A percentile compares a stretch with the other conserved stretches of the same genome.
phyloP scores from a whole-genome alignment of 1,140 invertebrate species.

The Hypsibius dujardini region DNA sequence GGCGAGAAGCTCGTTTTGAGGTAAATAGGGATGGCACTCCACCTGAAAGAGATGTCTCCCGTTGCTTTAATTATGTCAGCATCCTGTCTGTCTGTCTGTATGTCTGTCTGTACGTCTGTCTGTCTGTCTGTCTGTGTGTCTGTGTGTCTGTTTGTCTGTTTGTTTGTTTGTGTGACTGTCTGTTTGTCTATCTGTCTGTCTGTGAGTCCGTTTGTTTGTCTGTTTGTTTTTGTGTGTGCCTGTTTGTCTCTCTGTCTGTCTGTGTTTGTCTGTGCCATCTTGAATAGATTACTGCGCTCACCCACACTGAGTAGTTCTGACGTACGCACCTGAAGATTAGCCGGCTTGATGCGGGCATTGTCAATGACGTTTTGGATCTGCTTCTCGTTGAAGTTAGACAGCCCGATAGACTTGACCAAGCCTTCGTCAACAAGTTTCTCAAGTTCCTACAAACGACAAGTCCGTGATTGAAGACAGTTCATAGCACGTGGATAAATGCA shows the following conservation, averaged over 20 bases:
- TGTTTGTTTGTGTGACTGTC: background rate
- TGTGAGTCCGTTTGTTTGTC: background rate
- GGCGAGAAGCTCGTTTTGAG: background rate
- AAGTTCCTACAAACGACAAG: constrained; percentile 18
- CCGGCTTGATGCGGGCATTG: constrained; percentile 31
- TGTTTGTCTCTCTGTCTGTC: background rate
- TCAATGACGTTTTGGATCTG: constrained; percentile 35
- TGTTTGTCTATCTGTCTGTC: background rate
- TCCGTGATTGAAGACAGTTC: too few relatives aligned
- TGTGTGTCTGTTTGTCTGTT: background rate
- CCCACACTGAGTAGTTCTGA: background rate
- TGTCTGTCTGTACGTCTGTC: background rate
- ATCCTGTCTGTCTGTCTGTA: background rate
- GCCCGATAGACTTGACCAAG: constrained; percentile 34
- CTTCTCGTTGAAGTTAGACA: constrained; percentile 37
- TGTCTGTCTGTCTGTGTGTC: background rate
- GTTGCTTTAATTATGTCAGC: background rate
- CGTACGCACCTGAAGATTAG: constrained; percentile 30
- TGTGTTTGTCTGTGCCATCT: background rate
- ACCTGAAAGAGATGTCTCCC: background rate
- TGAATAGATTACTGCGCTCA: too few relatives aligned
- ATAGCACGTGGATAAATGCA: too few relatives aligned
- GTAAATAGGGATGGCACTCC: background rate
- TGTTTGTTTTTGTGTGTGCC: background rate
- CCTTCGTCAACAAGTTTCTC: constrained; percentile 30